Evolutionary conservation across 2,797 vertebrate species (phyloP).

Genomic region (Dallia pectoralis): DNA sequence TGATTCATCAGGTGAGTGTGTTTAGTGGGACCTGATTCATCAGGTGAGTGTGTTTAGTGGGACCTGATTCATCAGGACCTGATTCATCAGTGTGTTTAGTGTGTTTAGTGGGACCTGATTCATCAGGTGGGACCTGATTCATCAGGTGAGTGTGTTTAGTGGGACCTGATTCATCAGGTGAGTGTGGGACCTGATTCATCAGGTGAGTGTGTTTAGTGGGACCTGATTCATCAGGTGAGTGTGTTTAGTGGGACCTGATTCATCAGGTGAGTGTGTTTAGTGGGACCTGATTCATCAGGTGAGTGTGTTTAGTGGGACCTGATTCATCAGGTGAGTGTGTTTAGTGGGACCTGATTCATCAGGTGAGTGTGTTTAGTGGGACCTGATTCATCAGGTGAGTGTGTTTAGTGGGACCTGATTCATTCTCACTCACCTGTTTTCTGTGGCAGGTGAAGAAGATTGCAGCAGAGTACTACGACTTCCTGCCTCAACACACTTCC

Average conservation of each 20-base stretch:
- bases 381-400: too few relatives aligned
- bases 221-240: too few relatives aligned
- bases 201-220: conserved; percentile 82
- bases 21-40: too few relatives aligned
- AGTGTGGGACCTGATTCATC: conserved; percentile 18
- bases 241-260: neutral
- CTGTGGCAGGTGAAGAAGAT: conserved; percentile 88
- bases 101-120: too few relatives aligned
- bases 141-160: conserved; percentile 81
- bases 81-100: too few relatives aligned
- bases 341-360: too few relatives aligned
- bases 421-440: neutral
- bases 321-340: conserved; percentile 74
- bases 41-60: neutral
- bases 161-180: too few relatives aligned
- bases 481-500: conserved; percentile 89
- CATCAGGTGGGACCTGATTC: too few relatives aligned
- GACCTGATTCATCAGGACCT: too few relatives aligned
- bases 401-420: too few relatives aligned
- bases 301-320: neutral
- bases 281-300: too few relatives aligned
- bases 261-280: conserved; percentile 79
- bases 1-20: conserved; percentile 73
- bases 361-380: neutral
- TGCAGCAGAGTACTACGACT: conserved; percentile 92